Evolutionary conservation across 2,888 invertebrate genomes (phyloP).

Genomic region (Exephanes ischioxanthus): DNA sequence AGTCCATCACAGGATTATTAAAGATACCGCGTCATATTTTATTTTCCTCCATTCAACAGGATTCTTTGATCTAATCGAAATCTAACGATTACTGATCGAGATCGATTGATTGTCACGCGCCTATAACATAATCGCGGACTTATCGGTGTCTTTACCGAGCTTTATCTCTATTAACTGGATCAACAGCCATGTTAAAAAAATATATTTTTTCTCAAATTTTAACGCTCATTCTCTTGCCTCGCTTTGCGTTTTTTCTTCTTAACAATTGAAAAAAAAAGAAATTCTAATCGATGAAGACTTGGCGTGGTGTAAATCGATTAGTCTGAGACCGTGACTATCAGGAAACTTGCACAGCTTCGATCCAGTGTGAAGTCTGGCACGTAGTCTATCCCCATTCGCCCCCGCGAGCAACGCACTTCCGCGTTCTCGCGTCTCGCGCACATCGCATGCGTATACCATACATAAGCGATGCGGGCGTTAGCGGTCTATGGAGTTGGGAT

Average conservation of each 20-base stretch:
- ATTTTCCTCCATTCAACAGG: background rate
- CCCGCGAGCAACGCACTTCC: conserved; percentile 65
- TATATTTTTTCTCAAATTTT: no score
- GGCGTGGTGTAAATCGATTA: conserved; percentile 46
- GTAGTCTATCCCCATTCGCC: conserved; percentile 51
- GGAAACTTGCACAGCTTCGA: conserved; percentile 36
- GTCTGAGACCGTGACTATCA: conserved; percentile 5
- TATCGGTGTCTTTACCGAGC: no score
- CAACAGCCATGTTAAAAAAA: no score
- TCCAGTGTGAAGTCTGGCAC: conserved; percentile 30
- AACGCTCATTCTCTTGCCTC: no score
- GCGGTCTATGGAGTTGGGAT: conserved; percentile 32
- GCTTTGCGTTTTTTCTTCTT: background rate
- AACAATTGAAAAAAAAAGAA: background rate
- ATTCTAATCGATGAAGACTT: conserved; percentile 3
- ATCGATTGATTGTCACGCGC: background rate
- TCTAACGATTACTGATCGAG: background rate
- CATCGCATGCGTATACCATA: background rate
- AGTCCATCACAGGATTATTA: background rate
- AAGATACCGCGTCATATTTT: conserved; percentile 7
- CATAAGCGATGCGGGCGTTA: conserved; percentile 54
- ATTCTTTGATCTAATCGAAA: background rate
- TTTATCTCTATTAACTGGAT: no score
- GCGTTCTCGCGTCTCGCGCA: conserved; percentile 59
- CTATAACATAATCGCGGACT: background rate